Evolutionary conservation across 2,113 vertebrate genomes (phyloP).

Genomic region (Oreochromis aureus): DNA sequence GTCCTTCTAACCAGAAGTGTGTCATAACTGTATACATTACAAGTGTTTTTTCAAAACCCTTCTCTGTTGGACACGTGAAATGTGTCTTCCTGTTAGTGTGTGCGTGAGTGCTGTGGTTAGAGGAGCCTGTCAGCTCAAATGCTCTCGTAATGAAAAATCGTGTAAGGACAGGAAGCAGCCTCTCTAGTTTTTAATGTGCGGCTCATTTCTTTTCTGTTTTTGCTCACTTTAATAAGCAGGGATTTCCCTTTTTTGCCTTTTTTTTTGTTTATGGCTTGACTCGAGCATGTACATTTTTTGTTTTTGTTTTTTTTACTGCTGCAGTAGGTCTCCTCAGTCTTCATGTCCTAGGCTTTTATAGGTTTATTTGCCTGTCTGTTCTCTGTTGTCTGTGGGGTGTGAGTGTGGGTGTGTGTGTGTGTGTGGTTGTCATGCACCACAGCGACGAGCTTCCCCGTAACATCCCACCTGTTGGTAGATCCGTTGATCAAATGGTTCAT

Average conservation of each 20-base stretch:
- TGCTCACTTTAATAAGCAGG: not conserved
- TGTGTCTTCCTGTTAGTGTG: constrained; percentile 32
- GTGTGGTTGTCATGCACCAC: not conserved
- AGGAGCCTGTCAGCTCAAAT: not conserved
- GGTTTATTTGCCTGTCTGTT: not conserved
- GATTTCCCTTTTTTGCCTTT: not conserved
- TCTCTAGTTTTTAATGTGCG: not conserved
- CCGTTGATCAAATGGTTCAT: constrained; percentile 28
- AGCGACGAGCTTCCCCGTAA: not conserved
- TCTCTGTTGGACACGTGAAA: constrained; percentile 21
- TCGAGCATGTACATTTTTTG: not conserved
- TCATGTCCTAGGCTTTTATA: not conserved
- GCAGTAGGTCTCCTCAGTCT: not conserved
- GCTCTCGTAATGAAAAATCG: not conserved
- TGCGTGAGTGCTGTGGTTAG: not conserved
- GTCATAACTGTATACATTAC: not conserved
- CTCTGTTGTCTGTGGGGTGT: no score
- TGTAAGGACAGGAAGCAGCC: not conserved
- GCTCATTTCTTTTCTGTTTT: not conserved
- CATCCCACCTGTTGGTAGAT: constrained; percentile 25
- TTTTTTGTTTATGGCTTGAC: not conserved
- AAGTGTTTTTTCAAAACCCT: constrained; percentile 10
- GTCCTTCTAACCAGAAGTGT: not conserved
- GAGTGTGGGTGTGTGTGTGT: not conserved
- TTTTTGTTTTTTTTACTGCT: not conserved